Conservation (phyloP, 1,140 invertebrate species). For the Pseudoatta argentina region DNA sequence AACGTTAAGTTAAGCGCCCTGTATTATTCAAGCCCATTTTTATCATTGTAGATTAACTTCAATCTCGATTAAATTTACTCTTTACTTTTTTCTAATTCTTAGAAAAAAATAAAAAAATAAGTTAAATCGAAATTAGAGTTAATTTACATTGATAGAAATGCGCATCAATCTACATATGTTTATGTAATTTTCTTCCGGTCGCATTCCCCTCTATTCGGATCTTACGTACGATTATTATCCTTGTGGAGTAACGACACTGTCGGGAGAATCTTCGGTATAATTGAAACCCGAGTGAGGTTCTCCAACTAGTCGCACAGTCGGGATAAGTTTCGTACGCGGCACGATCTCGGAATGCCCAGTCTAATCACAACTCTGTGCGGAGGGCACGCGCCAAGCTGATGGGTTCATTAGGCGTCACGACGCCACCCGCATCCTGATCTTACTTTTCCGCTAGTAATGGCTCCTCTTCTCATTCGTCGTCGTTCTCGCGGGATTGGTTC, state of each 20-base stretch:
- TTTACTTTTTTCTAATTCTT: too few species aligned
- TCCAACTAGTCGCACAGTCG: slow-evolving; percentile 27
- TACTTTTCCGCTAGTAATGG: slow-evolving; percentile 69
- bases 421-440: slow-evolving; percentile 77
- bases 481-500: slow-evolving; percentile 70
- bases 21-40: not conserved
- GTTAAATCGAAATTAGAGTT: too few species aligned
- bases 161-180: slow-evolving; percentile 14
- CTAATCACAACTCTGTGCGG: slow-evolving; percentile 77
- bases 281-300: slow-evolving; percentile 58
- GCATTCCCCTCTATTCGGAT: slow-evolving; percentile 22
- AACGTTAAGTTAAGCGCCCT: not conserved
- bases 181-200: slow-evolving; percentile 27
- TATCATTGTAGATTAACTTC: too few species aligned
- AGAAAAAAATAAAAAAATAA: too few species aligned
- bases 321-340: slow-evolving; percentile 63
- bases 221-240: slow-evolving; percentile 35
- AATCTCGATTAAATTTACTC: too few species aligned
- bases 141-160: too few species aligned
- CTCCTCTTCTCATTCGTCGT: slow-evolving; percentile 60
- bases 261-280: slow-evolving; percentile 65
- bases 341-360: slow-evolving; percentile 73
- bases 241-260: slow-evolving; percentile 36
- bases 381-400: slow-evolving; percentile 75
- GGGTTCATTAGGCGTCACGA: slow-evolving; percentile 78